Evolutionary conservation across 2,797 vertebrate species (phyloP), one percentile per base, ranked within the genome.

Genomic region (Eleutherodactylus coqui): DNA sequence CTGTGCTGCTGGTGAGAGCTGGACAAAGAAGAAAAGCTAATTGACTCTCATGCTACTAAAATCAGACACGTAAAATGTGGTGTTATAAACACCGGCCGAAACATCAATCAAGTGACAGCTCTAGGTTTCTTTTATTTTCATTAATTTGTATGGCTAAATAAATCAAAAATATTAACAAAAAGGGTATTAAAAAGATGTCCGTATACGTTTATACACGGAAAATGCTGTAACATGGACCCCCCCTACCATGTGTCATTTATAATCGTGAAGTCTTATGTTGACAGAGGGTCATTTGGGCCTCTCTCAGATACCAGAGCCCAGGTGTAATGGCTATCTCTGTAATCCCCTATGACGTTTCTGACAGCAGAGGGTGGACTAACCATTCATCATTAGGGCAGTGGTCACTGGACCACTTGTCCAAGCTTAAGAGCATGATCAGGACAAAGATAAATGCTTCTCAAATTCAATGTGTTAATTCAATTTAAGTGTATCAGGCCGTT

Each of bases 1-100:
- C 93, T 99, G 98, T 0, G 97, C 95, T 0, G 97, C 97, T 3
- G 97, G 96, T 36, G 97, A 99, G 90, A 99, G 96, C 98, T 99
- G 94, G 19, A 47, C 0, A 0, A 49, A 58, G 47, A 72, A 72
- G 73, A 76, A 82, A 86, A 17, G 19, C 53, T 27, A 53, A 84
- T 86, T 81, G 9, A 5, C n/a, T 16, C 55, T 47, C 14, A 78
- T 27, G 34, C 3, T 73, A 85, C 69, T 79, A 64, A 41, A 29
- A 41, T 29, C 6, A 62, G 43, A 69, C 60, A 79, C 36, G 4
- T 32, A 1, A 29, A 6, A 80, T n/a, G 47, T 62, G 55, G 83
- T 73, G 19, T 77, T 78, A n/a, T 24, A 67, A 72, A 67, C 17
- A 10, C n/a, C 60, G 49, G 67, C 67, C 62, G 73, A 41, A 79